These are phyloP conservation scores for Pollenia amentaria DNA, from an alignment of 2,888 invertebrate species.

Conservation along the genomic window DNA sequence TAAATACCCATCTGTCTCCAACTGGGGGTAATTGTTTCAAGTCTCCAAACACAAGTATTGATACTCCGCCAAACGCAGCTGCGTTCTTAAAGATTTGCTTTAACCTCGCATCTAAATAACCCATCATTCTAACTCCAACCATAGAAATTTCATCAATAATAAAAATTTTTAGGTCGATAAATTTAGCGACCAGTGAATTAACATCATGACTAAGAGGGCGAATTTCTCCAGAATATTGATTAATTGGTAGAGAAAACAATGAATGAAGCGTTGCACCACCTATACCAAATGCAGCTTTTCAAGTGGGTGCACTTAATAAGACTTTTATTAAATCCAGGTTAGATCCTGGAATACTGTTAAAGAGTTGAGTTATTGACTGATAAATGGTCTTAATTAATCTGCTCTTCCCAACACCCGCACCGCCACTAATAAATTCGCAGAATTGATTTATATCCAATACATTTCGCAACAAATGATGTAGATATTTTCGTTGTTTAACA, in stretches of 20 bases:
- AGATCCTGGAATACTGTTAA: conserved; percentile 35
- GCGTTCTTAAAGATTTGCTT: conserved; percentile 59
- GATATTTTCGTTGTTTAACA: conserved; percentile 43
- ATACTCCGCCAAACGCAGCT: conserved; percentile 42
- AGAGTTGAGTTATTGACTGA: not conserved
- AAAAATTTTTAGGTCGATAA: conserved; percentile 51
- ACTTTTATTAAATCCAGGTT: conserved; percentile 44
- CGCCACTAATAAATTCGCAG: not conserved
- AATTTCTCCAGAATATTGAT: conserved; percentile 40
- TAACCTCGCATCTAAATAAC: conserved; percentile 38
- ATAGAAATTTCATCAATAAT: conserved; percentile 68
- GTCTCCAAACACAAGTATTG: conserved; percentile 31
- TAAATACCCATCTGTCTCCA: conserved; percentile 45
- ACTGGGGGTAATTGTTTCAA: conserved; percentile 32
- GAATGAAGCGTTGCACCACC: conserved; percentile 28
- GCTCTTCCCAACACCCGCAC: not conserved
- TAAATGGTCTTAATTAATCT: not conserved
- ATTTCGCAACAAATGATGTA: conserved; percentile 40
- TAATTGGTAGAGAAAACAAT: conserved; percentile 46
- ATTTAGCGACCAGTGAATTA: conserved; percentile 37
- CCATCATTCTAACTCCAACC: conserved; percentile 55
- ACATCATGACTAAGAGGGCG: conserved; percentile 46
- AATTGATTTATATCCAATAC: not conserved
- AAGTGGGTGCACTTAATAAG: conserved; percentile 43
- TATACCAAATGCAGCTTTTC: conserved; percentile 56